Evolutionary conservation across 2,113 vertebrate species (phyloP).

Genomic region (Sylvia atricapilla): DNA sequence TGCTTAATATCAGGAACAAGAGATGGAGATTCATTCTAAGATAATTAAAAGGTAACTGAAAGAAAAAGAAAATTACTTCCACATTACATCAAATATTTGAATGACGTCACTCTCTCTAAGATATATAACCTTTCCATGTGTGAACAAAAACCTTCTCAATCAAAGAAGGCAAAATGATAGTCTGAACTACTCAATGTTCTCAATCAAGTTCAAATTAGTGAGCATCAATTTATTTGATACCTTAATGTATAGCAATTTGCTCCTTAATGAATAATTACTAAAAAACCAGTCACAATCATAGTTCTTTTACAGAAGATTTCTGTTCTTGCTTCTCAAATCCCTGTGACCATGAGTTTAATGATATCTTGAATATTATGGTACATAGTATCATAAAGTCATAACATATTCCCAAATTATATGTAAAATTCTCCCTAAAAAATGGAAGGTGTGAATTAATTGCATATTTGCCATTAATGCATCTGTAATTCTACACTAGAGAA

Average conservation of each 20-base stretch:
- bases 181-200: slow-evolving; percentile 10
- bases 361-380: slow-evolving; percentile 21
- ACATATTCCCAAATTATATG: slow-evolving; percentile 46
- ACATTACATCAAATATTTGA: slow-evolving; percentile 24
- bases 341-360: slow-evolving; percentile 40
- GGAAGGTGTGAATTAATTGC: neutral
- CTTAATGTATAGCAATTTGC: slow-evolving; percentile 1
- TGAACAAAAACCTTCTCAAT: neutral
- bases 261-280: slow-evolving; percentile 38
- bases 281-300: neutral
- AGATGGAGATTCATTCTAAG: slow-evolving; percentile 18
- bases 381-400: slow-evolving; percentile 46
- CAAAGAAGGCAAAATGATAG: neutral
- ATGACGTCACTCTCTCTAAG: neutral
- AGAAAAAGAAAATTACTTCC: slow-evolving; percentile 54
- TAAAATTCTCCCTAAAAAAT: slow-evolving; percentile 43
- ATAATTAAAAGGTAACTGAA: slow-evolving; percentile 16
- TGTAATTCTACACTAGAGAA: neutral
- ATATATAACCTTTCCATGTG: neutral
- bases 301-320: slow-evolving; percentile 29
- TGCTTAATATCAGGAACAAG: slow-evolving; percentile 41
- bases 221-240: slow-evolving; percentile 13
- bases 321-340: slow-evolving; percentile 28
- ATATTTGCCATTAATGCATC: slow-evolving; percentile 6
- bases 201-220: neutral